phyloP scores from a whole-genome alignment of 2,113 vertebrate genomes.

The Scomber japonicus region DNA sequence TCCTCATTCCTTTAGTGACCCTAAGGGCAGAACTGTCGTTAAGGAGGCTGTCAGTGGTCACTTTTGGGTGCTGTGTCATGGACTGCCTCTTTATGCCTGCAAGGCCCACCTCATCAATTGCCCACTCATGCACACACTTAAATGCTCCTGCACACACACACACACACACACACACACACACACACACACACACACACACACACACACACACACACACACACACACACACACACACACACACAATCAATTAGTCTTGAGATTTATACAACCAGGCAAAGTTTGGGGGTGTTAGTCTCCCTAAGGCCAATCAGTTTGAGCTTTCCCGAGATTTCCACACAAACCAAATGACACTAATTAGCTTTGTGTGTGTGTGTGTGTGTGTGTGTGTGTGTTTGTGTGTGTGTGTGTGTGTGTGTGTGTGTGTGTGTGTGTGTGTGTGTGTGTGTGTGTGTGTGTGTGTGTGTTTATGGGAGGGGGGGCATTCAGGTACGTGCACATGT shows the following conservation, averaged over 20 bases:
- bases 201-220: slow-evolving; percentile 37
- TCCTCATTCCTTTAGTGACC: slow-evolving; percentile 73
- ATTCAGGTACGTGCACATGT: not conserved
- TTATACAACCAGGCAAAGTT: slow-evolving; percentile 66
- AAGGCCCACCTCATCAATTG: slow-evolving; percentile 72
- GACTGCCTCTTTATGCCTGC: slow-evolving; percentile 79
- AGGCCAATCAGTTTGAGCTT: slow-evolving; percentile 67
- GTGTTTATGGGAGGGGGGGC: slow-evolving; percentile 3
- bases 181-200: slow-evolving; percentile 1
- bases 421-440: slow-evolving; percentile 40
- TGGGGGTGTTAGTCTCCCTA: slow-evolving; percentile 61
- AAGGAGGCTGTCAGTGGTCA: slow-evolving; percentile 65
- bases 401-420: slow-evolving; percentile 34
- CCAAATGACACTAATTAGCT: slow-evolving; percentile 75
- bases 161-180: slow-evolving; percentile 36
- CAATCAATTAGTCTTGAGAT: slow-evolving; percentile 76
- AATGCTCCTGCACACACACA: slow-evolving; percentile 22
- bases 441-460: slow-evolving; percentile 28
- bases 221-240: slow-evolving; percentile 39
- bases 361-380: slow-evolving; percentile 46
- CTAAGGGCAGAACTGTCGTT: slow-evolving; percentile 79
- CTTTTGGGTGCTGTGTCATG: slow-evolving; percentile 59
- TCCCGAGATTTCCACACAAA: slow-evolving; percentile 44
- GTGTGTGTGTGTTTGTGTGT: slow-evolving; percentile 33
- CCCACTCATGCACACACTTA: slow-evolving; percentile 33